Base-by-base conservation (phyloP, 2,888 invertebrate species). In the Parnassius mnemosyne region DNA sequence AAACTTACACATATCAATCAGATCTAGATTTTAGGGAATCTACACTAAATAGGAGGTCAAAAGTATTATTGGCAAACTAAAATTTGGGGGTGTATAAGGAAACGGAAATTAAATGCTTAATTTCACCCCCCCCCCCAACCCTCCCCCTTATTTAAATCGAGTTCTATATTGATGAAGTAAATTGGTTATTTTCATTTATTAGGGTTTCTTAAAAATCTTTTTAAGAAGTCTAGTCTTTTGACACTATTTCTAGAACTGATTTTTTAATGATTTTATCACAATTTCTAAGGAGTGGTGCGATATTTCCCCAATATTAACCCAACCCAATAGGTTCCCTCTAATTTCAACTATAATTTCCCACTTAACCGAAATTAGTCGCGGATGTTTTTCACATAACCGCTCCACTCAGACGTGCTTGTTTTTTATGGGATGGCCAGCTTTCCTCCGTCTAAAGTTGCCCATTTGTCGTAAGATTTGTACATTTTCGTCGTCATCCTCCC, bases 401-500 rank as follows among this genome's bases (percentile, higher is more conserved):
- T 34, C 60, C 53, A 41, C 54, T 89, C 87, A 90, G 57, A 88
- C 82, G 46, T 88, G 81, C 71, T 91, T 91, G 65, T 88, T 89
- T 68, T 91, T 91, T 0, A 71, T 66, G 3, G 76, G 68, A 71
- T 77, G 75, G 64, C 80, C 82, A 65, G 91, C 79, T 68, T 92
- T 90, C 68, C 94, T 86, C 61, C 94, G 86, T 69, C 94, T 92
- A 69, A 93, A 93, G 66, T 93, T 93, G 61, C 93, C 93, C 89
- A 94, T 94, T 76, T 94, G 94, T 67, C 93, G 89, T 3, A 95
- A 78, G 57, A 95, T 89, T 70, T 94, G 94, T 0, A 92, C 89
- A 79, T 95, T 95, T 74, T 95, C 95, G 69, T 95, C 95, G 64
- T 95, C 95, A 0, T 92, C 75, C 25, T 94, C 94, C 7, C 92